These are phyloP conservation scores for Caenorhabditis doughertyi DNA, from an alignment of 2,888 invertebrate genomes.

Conservation along the genomic window DNA sequence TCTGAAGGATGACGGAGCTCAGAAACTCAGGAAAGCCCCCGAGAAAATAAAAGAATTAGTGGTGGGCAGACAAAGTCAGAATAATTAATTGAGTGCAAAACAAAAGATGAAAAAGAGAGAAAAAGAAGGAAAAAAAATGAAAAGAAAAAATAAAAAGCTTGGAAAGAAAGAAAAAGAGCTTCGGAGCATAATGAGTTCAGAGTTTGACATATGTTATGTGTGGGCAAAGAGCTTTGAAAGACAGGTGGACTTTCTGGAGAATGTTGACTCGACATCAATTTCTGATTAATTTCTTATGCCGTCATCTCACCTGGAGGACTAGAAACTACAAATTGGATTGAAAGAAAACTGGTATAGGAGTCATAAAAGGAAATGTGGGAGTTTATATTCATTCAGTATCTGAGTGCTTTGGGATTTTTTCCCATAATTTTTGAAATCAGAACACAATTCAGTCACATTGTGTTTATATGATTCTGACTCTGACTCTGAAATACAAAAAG, in stretches of 20 bases:
- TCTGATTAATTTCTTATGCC: constrained; percentile 4
- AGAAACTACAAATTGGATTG: not conserved
- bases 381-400: not conserved
- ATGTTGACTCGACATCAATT: not conserved
- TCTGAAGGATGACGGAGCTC: not conserved
- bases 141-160: constrained; percentile 2
- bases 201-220: constrained; percentile 12
- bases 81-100: constrained; percentile 45
- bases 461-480: not conserved
- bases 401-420: too few species aligned
- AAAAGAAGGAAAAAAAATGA: not conserved
- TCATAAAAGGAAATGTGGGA: not conserved
- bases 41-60: not conserved
- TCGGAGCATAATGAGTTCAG: constrained; percentile 17
- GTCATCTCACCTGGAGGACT: constrained; percentile 19
- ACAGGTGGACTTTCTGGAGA: constrained; percentile 2
- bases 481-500: not conserved
- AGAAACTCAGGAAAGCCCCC: not conserved
- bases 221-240: constrained; percentile 8
- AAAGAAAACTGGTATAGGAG: not conserved
- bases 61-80: constrained; percentile 24
- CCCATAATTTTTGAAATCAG: too few species aligned
- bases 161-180: not conserved
- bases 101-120: not conserved
- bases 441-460: too few species aligned